Conservation (phyloP, 2,888 invertebrate species). For the Mesoligia furuncula region DNA sequence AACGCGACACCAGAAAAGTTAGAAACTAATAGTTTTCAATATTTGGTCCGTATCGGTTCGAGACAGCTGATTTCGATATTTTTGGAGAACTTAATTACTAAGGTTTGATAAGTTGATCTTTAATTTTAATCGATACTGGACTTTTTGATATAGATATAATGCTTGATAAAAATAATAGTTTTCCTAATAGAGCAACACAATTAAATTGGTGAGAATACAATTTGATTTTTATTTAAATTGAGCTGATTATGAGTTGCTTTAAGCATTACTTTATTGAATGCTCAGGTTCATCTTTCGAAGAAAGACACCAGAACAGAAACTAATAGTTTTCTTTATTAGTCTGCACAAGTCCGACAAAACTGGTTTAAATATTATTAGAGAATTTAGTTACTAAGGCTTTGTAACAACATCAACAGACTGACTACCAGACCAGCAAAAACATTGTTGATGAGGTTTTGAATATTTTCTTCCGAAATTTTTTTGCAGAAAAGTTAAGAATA, state of each 20-base stretch:
- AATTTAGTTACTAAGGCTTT: background rate
- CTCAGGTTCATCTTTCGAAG: background rate
- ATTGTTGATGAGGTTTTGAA: background rate
- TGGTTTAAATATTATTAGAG: conserved; percentile 8
- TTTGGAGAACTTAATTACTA: background rate
- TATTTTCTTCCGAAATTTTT: background rate
- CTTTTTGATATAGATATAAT: no score
- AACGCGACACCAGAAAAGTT: background rate
- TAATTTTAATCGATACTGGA: no score
- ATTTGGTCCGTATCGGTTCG: no score
- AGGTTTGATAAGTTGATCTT: no score
- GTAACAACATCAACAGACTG: background rate
- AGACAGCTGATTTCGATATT: background rate
- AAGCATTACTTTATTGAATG: background rate
- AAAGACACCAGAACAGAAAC: background rate
- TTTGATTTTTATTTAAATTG: conserved; percentile 16
- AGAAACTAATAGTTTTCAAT: background rate
- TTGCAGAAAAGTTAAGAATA: background rate
- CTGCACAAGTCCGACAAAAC: background rate
- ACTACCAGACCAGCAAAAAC: background rate
- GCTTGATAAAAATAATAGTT: conserved; percentile 6
- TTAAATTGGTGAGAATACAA: conserved; percentile 12
- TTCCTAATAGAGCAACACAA: conserved; percentile 6
- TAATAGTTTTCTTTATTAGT: background rate
- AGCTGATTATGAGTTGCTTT: background rate